Evolutionary conservation across 2,888 invertebrate species (phyloP).

Genomic region (Troides aeacus): DNA sequence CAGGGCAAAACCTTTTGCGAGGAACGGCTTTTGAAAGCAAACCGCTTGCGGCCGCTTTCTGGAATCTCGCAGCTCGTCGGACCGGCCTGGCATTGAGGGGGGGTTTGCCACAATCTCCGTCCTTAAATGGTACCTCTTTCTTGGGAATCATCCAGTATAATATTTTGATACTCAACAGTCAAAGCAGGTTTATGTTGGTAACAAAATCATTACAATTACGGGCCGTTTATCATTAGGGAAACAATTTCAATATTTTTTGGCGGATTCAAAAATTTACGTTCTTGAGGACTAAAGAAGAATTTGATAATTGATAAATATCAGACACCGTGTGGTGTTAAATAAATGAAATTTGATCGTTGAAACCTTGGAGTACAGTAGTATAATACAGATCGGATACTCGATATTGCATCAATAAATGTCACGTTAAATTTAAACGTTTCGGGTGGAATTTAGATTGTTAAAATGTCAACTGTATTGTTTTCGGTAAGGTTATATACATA

Average conservation of each 20-base stretch:
- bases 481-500: conserved; percentile 1
- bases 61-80: conserved; percentile 66
- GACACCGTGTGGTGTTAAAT: background rate
- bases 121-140: conserved; percentile 35
- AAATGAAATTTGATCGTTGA: conserved; percentile 12
- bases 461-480: conserved; percentile 22
- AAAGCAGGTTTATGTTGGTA: conserved; percentile 4
- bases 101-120: conserved; percentile 38
- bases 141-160: conserved; percentile 24
- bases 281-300: background rate
- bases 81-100: conserved; percentile 54
- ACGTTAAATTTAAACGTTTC: conserved; percentile 20
- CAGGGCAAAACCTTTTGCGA: conserved; percentile 54
- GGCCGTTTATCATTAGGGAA: too few relatives aligned
- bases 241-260: too few relatives aligned
- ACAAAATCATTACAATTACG: background rate
- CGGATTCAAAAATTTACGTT: background rate
- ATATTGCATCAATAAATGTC: conserved; percentile 18
- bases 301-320: background rate
- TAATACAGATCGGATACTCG: conserved; percentile 15
- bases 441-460: conserved; percentile 28
- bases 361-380: conserved; percentile 19
- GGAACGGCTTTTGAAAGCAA: conserved; percentile 67
- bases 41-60: conserved; percentile 66
- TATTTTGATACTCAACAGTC: conserved; percentile 14